Conservation (phyloP, 2,113 vertebrate genomes). For the Dipodomys ordii region DNA sequence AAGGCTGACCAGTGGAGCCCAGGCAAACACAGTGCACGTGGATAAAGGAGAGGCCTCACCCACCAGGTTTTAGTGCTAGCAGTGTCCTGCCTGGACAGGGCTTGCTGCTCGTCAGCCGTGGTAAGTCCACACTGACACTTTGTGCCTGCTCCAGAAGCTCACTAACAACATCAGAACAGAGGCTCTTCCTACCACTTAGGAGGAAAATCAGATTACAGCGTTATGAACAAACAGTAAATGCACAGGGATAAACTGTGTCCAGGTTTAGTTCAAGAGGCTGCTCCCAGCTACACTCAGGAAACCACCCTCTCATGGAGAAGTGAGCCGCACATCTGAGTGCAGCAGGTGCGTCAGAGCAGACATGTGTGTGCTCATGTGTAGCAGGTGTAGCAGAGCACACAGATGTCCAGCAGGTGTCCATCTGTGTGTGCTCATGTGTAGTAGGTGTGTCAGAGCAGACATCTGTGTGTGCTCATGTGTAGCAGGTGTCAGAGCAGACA, state of each 20-base stretch:
- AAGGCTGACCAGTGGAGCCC: neutral
- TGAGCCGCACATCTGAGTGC: rapidly evolving
- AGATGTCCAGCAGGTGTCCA: no score
- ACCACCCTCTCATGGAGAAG: rapidly evolving
- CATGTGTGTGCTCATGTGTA: neutral
- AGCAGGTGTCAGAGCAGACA: no score
- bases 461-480: no score
- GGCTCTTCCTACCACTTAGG: neutral
- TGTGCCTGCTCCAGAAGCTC: no score
- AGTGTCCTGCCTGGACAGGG: rapidly evolving
- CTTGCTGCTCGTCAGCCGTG: neutral
- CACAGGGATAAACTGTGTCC: rapidly evolving
- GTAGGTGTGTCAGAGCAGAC: no score
- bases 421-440: no score
- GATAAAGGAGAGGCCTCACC: neutral
- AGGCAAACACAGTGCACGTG: neutral
- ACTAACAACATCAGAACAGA: neutral
- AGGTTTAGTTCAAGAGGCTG: neutral
- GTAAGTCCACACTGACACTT: neutral
- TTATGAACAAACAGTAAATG: neutral
- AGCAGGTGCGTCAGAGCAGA: neutral
- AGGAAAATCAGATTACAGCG: neutral
- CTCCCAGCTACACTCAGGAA: no score
- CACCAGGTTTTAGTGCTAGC: no score
- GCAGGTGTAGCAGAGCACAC: no score